Evolutionary conservation across 2,113 vertebrate species (phyloP).

Genomic region (Pluvianellus socialis): DNA sequence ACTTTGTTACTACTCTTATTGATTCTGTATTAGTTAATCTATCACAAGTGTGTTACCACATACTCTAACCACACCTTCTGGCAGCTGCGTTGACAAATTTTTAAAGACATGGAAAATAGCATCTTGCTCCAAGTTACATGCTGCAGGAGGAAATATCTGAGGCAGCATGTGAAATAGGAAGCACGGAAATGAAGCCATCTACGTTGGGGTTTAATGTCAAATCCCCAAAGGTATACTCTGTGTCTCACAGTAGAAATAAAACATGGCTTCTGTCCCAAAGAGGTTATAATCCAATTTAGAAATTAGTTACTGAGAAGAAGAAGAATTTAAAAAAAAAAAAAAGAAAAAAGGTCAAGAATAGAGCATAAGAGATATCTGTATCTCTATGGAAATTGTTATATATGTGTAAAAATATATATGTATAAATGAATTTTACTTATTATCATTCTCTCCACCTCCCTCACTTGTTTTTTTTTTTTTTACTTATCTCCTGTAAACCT

Average conservation of each 20-base stretch:
- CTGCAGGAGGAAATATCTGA: neutral
- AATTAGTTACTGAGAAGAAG: neutral
- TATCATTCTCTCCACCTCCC: neutral
- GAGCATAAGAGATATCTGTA: neutral
- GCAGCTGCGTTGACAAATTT: neutral
- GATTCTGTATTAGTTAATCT: neutral
- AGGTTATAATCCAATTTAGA: neutral
- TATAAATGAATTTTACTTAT: neutral
- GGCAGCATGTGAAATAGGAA: neutral
- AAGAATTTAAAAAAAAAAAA: neutral
- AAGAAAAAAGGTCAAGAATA: neutral
- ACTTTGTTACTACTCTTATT: neutral
- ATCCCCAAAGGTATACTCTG: neutral
- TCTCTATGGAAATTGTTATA: neutral
- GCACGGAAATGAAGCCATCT: neutral
- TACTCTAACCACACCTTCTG: neutral
- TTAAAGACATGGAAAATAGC: neutral
- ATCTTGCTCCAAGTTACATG: neutral
- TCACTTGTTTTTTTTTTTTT: neutral
- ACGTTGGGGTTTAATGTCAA: neutral
- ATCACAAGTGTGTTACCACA: neutral
- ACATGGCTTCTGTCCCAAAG: neutral
- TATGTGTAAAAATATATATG: neutral
- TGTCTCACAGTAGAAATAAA: neutral
- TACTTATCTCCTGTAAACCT: neutral